These are phyloP conservation scores for Aporophyla lueneburgensis DNA, from an alignment of 2,888 invertebrate genomes.

Conservation along the genomic window DNA sequence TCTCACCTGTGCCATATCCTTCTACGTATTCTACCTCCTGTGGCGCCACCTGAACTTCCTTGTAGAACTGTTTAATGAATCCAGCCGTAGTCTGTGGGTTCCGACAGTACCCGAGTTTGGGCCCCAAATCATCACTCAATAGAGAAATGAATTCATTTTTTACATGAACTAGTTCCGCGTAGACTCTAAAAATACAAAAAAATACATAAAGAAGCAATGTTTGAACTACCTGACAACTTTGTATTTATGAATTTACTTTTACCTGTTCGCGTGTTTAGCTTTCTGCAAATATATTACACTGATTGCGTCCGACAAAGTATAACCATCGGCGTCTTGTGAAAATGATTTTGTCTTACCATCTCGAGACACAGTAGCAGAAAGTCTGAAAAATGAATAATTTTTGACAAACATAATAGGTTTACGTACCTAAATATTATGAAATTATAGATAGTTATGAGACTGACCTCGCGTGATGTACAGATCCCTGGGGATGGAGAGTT, in stretches of 20 bases:
- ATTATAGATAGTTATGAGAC: neutral
- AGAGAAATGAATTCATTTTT: slow-evolving; percentile 90
- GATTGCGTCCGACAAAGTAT: slow-evolving; percentile 13
- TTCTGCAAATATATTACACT: slow-evolving; percentile 21
- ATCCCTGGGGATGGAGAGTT: slow-evolving; percentile 89
- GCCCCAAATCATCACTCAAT: slow-evolving; percentile 79
- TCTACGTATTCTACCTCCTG: slow-evolving; percentile 94
- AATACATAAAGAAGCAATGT: neutral
- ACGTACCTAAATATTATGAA: neutral
- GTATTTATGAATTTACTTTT: neutral
- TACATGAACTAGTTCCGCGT: slow-evolving; percentile 92
- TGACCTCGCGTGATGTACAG: slow-evolving; percentile 78
- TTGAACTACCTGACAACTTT: neutral
- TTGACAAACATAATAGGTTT: no score
- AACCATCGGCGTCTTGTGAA: slow-evolving; percentile 17
- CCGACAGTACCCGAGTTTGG: slow-evolving; percentile 88
- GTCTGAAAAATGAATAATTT: neutral
- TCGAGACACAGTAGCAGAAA: slow-evolving; percentile 3
- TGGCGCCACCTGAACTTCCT: slow-evolving; percentile 92
- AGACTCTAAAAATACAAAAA: slow-evolving; percentile 82
- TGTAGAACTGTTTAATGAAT: slow-evolving; percentile 90
- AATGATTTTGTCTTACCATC: slow-evolving; percentile 22
- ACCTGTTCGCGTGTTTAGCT: slow-evolving; percentile 19
- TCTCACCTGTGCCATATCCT: slow-evolving; percentile 94
- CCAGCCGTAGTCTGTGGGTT: slow-evolving; percentile 86